Evolutionary conservation across 2,797 vertebrate species (phyloP), one percentile per base, ranked within the genome.

Genomic region (Sarcoramphus papa): DNA sequence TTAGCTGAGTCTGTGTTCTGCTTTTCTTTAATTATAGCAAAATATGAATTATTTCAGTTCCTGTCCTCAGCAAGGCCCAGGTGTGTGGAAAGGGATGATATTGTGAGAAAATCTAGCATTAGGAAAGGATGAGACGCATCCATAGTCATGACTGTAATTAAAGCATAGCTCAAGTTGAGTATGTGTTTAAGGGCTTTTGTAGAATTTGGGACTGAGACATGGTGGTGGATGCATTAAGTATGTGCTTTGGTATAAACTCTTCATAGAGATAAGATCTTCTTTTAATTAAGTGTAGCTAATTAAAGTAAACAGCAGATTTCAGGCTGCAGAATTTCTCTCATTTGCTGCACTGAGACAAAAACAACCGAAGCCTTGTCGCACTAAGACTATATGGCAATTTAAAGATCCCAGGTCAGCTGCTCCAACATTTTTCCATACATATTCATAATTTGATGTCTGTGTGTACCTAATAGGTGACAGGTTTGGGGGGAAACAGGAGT

Each of bases 231-330:
- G 37, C 37, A 80, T 80, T 85, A 85, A 94, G 62, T 60, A 75
- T 30, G 9, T 72, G 50, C 20, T 77, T 80, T 76, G 12, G 21
- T 85, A 70, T 30, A 77, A 91, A 88, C 8, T 40, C 56, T 76
- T 67, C 25, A 56, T 8, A 45, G 56, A 75, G 63, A 85, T 67
- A 90, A 88, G 37, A 83, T 89, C 41, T 3, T 75, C 10, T 68
- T 94, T 91, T 92, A 85, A 87, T 94, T 85, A 87, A 83, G 30
- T 21, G 53, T 47, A 68, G n/a, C 72, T 94, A 92, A 92, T 93
- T 77, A 83, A 89, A 89, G 16, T 56, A 85, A 88, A 96, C 37
- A 82, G 37, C 43, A 85, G 47, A 83, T 77, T 85, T 77, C 14
- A 20, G 21, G 8, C 81, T 63, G 24, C 24, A 86, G 69, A 47